Evolutionary conservation across 2,888 invertebrate genomes (phyloP).

Genomic region (Acleris laterana): DNA sequence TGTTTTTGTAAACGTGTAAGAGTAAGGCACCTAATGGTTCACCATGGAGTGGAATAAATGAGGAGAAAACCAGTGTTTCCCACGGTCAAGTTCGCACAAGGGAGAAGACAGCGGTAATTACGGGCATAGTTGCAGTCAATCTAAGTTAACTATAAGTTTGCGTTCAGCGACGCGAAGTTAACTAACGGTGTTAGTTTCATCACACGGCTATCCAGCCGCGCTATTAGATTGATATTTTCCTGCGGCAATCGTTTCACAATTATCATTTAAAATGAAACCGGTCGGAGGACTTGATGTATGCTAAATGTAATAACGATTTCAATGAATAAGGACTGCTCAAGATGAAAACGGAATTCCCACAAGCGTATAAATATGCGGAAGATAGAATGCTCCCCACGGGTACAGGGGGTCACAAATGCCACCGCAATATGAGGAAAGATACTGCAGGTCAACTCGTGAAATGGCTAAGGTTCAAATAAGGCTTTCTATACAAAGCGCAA

Average conservation of each 20-base stretch:
- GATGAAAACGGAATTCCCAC: background rate
- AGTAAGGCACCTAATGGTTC: constrained; percentile 25
- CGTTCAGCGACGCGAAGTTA: constrained; percentile 11
- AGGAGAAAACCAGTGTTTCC: constrained; percentile 63
- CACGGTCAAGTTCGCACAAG: constrained; percentile 66
- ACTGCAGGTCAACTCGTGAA: constrained; percentile 58
- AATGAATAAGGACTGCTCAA: background rate
- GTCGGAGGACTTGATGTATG: background rate
- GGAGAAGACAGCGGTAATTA: constrained; percentile 47
- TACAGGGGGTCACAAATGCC: constrained; percentile 20
- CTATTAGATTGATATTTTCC: constrained; percentile 1
- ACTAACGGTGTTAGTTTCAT: constrained; percentile 24
- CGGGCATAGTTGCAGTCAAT: constrained; percentile 31
- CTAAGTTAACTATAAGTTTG: constrained; percentile 33
- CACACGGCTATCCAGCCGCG: constrained; percentile 7
- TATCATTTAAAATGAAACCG: constrained; percentile 16
- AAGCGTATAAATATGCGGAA: constrained; percentile 1
- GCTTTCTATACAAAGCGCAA: constrained; percentile 50
- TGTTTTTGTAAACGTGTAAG: constrained; percentile 40
- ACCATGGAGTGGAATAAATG: constrained; percentile 59
- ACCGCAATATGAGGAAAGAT: constrained; percentile 35
- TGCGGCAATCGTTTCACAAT: constrained; percentile 14
- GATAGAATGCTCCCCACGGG: constrained; percentile 5
- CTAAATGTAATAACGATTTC: background rate
- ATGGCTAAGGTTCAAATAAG: constrained; percentile 47